A percentile compares a stretch with the other conserved stretches of the same genome.
Conservation (phyloP, 2,888 invertebrate species). For the Agrochola circellaris region DNA sequence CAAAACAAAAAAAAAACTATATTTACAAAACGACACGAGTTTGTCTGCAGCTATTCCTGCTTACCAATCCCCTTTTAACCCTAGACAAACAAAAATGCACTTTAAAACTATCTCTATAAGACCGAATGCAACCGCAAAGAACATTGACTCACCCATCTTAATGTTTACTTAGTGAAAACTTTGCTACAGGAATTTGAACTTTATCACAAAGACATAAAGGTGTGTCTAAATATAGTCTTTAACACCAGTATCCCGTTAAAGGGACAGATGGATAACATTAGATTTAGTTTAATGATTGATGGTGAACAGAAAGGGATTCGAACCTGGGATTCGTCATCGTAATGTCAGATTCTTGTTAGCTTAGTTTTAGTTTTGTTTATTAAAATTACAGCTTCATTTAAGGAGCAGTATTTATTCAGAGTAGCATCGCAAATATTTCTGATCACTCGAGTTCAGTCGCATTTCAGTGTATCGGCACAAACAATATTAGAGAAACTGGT, state of each 20-base stretch:
- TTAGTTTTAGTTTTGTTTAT: conserved; percentile 25
- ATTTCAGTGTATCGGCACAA: not conserved
- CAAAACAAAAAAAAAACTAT: conserved; percentile 42
- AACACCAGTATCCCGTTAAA: conserved; percentile 68
- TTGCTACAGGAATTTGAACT: conserved; percentile 32
- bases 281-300: conserved; percentile 66
- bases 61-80: conserved; percentile 2
- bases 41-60: conserved; percentile 61
- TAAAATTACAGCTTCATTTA: not conserved
- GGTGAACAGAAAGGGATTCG: conserved; percentile 55
- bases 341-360: conserved; percentile 37
- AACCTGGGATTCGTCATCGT: conserved; percentile 63
- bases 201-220: conserved; percentile 33
- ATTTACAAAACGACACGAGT: conserved; percentile 67
- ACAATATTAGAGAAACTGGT: not conserved
- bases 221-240: conserved; percentile 55
- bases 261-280: conserved; percentile 69
- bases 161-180: conserved; percentile 47
- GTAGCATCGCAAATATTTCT: not conserved
- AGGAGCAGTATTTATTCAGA: not conserved
- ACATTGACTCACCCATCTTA: conserved; percentile 26
- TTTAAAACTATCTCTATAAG: conserved; percentile 19
- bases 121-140: conserved; percentile 12
- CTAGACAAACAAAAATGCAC: conserved; percentile 42
- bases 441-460: not conserved